Evolutionary conservation across 30 jellyfish, hydroid and myxozoan genomes (phyloP).

Genomic region (Aurelia sp.): DNA sequence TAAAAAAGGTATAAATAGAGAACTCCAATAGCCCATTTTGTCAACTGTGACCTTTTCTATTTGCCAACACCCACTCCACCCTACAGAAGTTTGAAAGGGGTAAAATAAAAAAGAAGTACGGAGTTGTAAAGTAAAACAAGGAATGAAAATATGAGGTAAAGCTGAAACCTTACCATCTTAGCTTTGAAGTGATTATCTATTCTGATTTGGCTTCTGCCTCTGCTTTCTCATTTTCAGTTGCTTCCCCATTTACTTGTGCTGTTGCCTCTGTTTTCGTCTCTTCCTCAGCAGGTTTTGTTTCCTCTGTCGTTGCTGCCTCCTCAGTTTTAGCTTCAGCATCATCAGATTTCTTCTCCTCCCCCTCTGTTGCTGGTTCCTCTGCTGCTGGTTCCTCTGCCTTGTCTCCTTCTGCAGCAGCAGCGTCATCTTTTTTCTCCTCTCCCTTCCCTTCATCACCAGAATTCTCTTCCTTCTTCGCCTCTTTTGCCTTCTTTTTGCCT

Average conservation of each 20-base stretch:
- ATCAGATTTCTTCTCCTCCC: slow-evolving; percentile 44
- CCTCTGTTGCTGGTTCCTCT: slow-evolving; percentile 7
- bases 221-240: slow-evolving; percentile 70
- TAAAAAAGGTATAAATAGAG: too few relatives aligned
- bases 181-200: background rate
- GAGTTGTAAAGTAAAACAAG: too few relatives aligned
- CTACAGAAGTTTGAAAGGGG: too few relatives aligned
- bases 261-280: slow-evolving; percentile 66
- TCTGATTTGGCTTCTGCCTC: slow-evolving; percentile 61
- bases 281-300: slow-evolving; percentile 46
- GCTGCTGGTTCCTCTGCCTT: background rate
- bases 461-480: slow-evolving; percentile 60
- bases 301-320: slow-evolving; percentile 64
- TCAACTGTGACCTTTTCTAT: too few relatives aligned
- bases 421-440: slow-evolving; percentile 55
- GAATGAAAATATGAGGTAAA: too few relatives aligned
- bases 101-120: too few relatives aligned
- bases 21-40: too few relatives aligned
- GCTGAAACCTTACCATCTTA: background rate
- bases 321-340: slow-evolving; percentile 59
- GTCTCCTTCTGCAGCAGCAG: background rate
- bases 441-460: slow-evolving; percentile 55
- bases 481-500: slow-evolving; percentile 78
- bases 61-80: too few relatives aligned
- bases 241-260: slow-evolving; percentile 76